A percentile compares a stretch with the other conserved stretches of the same genome.
These are phyloP conservation scores for Dryas iulia DNA, from an alignment of 1,140 invertebrate genomes.

Conservation along the genomic window DNA sequence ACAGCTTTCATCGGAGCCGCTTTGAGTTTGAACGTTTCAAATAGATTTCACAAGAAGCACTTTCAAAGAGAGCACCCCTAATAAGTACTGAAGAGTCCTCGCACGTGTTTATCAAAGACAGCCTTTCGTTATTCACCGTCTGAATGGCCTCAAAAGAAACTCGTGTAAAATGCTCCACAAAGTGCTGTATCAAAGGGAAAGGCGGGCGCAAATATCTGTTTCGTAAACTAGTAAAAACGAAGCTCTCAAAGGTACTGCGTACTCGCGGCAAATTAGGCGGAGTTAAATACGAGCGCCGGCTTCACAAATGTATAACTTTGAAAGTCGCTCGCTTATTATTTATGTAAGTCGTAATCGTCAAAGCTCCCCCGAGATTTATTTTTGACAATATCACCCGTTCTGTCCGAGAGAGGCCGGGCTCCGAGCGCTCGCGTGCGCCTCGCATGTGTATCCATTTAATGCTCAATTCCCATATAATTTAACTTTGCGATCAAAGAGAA, in stretches of 20 bases:
- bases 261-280: slow-evolving; percentile 77
- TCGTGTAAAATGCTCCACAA: slow-evolving; percentile 79
- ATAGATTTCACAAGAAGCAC: slow-evolving; percentile 79
- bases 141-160: slow-evolving; percentile 80
- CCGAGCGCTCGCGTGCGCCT: slow-evolving; percentile 43
- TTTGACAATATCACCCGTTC: slow-evolving; percentile 55
- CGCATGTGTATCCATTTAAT: slow-evolving; percentile 79
- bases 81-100: slow-evolving; percentile 80
- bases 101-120: slow-evolving; percentile 81
- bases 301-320: slow-evolving; percentile 70
- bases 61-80: slow-evolving; percentile 79
- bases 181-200: slow-evolving; percentile 78
- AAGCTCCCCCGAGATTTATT: slow-evolving; percentile 57
- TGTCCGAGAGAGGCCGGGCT: slow-evolving; percentile 46
- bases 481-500: slow-evolving; percentile 80
- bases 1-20: slow-evolving; percentile 71
- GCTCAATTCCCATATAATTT: slow-evolving; percentile 80
- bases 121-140: slow-evolving; percentile 80
- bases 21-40: slow-evolving; percentile 78
- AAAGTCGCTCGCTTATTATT: slow-evolving; percentile 73
- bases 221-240: slow-evolving; percentile 80
- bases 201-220: slow-evolving; percentile 79
- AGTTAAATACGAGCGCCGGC: slow-evolving; percentile 74
- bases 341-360: slow-evolving; percentile 75
- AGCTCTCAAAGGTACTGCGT: slow-evolving; percentile 75